Conservation (phyloP, 2,888 invertebrate genomes). For the Amiota mariae region DNA sequence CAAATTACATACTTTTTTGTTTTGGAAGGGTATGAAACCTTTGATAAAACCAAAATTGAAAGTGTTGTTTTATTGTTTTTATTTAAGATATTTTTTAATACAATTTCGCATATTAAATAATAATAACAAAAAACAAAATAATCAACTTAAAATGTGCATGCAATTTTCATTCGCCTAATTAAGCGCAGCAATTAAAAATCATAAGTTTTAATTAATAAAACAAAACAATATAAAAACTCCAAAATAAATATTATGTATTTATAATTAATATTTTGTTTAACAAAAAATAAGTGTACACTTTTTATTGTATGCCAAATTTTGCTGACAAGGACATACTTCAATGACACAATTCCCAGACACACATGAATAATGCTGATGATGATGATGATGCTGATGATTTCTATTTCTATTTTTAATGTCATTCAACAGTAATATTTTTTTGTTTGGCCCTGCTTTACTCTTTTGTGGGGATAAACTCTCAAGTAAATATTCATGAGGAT, state of each 20-base stretch:
- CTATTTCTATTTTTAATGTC: neutral
- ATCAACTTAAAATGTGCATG: neutral
- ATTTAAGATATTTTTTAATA: neutral
- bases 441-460: neutral
- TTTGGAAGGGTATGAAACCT: neutral
- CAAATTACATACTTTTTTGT: neutral
- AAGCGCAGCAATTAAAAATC: conserved; percentile 11
- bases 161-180: conserved; percentile 14
- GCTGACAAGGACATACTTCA: conserved; percentile 1
- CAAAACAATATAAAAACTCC: neutral
- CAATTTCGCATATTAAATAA: too few relatives aligned
- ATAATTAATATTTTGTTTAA: neutral
- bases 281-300: neutral
- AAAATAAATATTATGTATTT: neutral
- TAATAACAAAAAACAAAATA: neutral
- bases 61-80: neutral
- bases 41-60: neutral
- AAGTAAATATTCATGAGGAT: conserved; percentile 20
- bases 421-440: neutral
- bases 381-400: neutral
- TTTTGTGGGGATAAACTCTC: neutral
- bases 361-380: neutral
- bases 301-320: neutral
- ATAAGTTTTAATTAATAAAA: neutral
- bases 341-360: neutral